A percentile compares a stretch with the other conserved stretches of the same genome.
These are phyloP conservation scores for Trematomus loennbergii DNA, from an alignment of 2,113 vertebrate species.

Conservation along the genomic window DNA sequence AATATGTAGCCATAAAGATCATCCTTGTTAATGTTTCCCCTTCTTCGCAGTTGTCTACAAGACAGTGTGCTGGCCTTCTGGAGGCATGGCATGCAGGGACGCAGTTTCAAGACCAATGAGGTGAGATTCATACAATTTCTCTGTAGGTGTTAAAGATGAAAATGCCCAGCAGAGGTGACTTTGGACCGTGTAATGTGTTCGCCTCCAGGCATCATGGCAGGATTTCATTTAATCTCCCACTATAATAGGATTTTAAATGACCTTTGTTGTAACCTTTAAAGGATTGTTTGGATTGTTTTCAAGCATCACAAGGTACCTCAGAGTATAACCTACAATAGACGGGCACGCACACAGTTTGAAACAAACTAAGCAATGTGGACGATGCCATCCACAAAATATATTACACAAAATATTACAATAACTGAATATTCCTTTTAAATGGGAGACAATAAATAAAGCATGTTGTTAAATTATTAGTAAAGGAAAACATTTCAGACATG, in stretches of 20 bases:
- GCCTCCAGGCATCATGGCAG: not conserved
- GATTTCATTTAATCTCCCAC: not conserved
- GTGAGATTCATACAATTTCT: conserved; percentile 75
- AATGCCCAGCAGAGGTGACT: not conserved
- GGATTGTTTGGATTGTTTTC: too few species aligned
- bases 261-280: not conserved
- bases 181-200: not conserved
- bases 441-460: too few species aligned
- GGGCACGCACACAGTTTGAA: too few species aligned
- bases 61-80: conserved; percentile 98
- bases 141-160: not conserved
- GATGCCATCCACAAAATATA: too few species aligned
- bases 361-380: too few species aligned
- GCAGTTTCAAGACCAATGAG: conserved; percentile 98
- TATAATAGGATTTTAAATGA: not conserved
- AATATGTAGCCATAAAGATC: not conserved
- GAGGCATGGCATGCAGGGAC: conserved; percentile 98
- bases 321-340: too few species aligned
- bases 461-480: not conserved
- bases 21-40: not conserved
- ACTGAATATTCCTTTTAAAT: too few species aligned
- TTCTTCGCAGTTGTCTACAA: conserved; percentile 92
- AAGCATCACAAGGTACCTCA: too few species aligned
- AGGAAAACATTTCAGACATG: not conserved
- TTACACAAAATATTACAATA: too few species aligned